phyloP scores from a whole-genome alignment of 2,888 invertebrate genomes.

The Synanthedon formicaeformis region DNA sequence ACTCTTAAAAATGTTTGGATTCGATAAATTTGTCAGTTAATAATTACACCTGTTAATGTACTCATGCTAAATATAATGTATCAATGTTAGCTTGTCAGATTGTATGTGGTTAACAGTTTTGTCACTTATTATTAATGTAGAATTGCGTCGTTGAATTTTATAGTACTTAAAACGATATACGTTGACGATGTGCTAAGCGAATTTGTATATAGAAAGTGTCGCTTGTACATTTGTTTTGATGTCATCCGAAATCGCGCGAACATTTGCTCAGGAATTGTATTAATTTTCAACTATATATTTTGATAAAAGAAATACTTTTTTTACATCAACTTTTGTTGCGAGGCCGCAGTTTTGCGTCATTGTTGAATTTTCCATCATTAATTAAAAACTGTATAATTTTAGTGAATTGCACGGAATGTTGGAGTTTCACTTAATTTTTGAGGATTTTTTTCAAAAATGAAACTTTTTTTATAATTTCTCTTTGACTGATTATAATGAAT shows the following conservation, averaged over 20 bases:
- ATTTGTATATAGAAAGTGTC: constrained; percentile 42
- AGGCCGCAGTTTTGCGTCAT: constrained; percentile 46
- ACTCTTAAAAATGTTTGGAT: constrained; percentile 48
- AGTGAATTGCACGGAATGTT: constrained; percentile 68
- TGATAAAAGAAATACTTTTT: constrained; percentile 36
- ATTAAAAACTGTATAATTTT: constrained; percentile 31
- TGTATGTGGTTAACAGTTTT: constrained; percentile 48
- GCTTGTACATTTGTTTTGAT: constrained; percentile 35
- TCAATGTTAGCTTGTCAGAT: constrained; percentile 62
- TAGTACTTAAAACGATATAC: constrained; percentile 27
- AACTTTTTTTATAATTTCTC: constrained; percentile 57
- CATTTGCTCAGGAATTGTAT: constrained; percentile 67
- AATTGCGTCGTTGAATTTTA: constrained; percentile 54
- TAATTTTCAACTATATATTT: constrained; percentile 46
- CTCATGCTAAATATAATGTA: constrained; percentile 60
- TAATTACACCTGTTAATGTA: constrained; percentile 65
- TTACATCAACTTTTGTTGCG: constrained; percentile 41
- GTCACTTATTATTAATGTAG: constrained; percentile 48
- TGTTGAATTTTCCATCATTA: constrained; percentile 54
- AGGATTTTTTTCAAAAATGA: constrained; percentile 61
- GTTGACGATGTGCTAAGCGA: constrained; percentile 27
- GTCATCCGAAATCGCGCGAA: constrained; percentile 10
- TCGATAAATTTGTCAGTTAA: constrained; percentile 54
- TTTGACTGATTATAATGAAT: constrained; percentile 6
- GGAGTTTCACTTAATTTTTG: constrained; percentile 68